phyloP scores from a whole-genome alignment of 2,113 vertebrate genomes.

The Psilopsiagon aymara region DNA sequence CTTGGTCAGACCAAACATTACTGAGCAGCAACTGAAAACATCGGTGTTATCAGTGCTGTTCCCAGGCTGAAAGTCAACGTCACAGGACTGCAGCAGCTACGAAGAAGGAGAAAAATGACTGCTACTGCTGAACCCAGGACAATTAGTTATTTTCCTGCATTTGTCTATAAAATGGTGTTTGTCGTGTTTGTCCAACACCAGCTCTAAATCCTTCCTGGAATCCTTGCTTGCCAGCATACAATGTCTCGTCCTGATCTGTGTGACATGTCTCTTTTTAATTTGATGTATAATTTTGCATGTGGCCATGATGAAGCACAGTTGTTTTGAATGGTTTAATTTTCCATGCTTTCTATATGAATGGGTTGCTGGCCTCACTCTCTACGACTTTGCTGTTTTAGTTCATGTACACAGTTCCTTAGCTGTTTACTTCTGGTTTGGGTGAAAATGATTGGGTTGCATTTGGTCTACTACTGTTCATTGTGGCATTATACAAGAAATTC shows the following conservation, averaged over 20 bases:
- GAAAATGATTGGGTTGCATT: background rate
- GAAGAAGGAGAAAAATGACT: too few relatives aligned
- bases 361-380: background rate
- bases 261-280: background rate
- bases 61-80: too few relatives aligned
- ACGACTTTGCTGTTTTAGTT: background rate
- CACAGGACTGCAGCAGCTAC: too few relatives aligned
- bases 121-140: too few relatives aligned
- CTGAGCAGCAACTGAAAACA: too few relatives aligned
- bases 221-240: background rate
- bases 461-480: background rate
- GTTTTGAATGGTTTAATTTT: background rate
- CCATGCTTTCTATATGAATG: background rate
- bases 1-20: too few relatives aligned
- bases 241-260: background rate
- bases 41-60: too few relatives aligned
- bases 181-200: background rate
- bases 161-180: background rate
- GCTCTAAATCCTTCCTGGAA: background rate
- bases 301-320: background rate
- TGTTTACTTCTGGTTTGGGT: background rate
- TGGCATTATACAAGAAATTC: background rate
- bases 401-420: background rate
- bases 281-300: background rate
- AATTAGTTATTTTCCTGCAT: background rate